These are phyloP conservation scores for Oppia nitens DNA, from an alignment of 1,140 invertebrate species.

Conservation along the genomic window DNA sequence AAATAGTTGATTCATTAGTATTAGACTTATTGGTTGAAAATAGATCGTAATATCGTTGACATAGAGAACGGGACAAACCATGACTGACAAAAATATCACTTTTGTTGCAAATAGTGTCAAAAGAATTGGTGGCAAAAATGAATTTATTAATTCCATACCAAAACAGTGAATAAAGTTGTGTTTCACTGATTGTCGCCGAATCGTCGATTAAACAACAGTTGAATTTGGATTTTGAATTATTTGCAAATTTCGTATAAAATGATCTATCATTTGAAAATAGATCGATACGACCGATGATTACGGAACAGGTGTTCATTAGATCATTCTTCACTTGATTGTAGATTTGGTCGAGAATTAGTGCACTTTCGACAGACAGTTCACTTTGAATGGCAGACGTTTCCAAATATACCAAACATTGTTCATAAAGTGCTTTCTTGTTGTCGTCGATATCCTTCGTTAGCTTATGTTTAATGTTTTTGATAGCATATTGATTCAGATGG, in stretches of 20 bases:
- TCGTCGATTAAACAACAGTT: neutral
- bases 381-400: neutral
- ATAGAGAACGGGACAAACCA: neutral
- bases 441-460: neutral
- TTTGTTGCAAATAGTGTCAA: neutral
- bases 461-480: neutral
- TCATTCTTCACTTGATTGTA: neutral
- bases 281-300: neutral
- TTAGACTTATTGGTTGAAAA: too few species aligned
- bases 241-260: neutral
- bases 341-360: neutral
- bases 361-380: neutral
- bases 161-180: neutral
- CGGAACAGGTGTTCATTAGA: neutral
- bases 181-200: neutral
- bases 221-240: neutral
- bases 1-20: too few species aligned
- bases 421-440: neutral
- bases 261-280: neutral
- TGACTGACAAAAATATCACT: neutral
- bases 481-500: neutral
- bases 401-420: neutral
- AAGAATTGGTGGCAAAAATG: neutral
- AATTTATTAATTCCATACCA: neutral
- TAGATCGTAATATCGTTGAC: neutral